Conservation (phyloP, 2,797 vertebrate genomes). For the Silurus aristotelis region DNA sequence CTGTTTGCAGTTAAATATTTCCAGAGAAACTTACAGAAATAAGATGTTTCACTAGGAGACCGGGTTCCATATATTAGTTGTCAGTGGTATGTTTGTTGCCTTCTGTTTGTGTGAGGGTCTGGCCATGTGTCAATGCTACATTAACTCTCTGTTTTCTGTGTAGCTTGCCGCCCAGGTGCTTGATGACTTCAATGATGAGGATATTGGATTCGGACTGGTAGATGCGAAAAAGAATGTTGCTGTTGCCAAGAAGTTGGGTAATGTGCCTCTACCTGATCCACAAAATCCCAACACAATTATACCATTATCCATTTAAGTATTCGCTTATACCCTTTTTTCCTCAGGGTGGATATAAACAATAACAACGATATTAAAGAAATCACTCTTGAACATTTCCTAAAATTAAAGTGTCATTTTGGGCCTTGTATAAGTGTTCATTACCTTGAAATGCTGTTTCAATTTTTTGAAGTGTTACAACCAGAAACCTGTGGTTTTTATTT, state of each 20-base stretch:
- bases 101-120: neutral
- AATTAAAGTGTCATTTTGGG: neutral
- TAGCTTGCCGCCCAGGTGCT: constrained; percentile 92
- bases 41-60: neutral
- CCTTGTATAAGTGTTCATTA: neutral
- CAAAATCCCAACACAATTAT: constrained; percentile 13
- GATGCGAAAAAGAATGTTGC: constrained; percentile 81
- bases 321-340: neutral
- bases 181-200: constrained; percentile 85
- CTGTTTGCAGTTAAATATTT: neutral
- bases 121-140: neutral
- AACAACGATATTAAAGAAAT: constrained; percentile 23
- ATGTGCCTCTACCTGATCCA: constrained; percentile 47
- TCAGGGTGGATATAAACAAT: neutral
- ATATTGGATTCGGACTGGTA: constrained; percentile 88
- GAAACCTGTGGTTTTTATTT: neutral
- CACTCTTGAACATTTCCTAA: constrained; percentile 15
- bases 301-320: neutral
- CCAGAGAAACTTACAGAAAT: neutral
- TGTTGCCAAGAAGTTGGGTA: constrained; percentile 89
- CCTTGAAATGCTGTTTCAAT: neutral
- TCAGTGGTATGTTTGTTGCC: neutral
- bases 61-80: neutral
- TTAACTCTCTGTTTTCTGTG: constrained; percentile 12
- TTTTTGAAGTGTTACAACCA: neutral